A percentile compares a stretch with the other conserved stretches of the same genome.
These are phyloP conservation scores for Artibeus jamaicensis DNA, from an alignment of 2,797 vertebrate species.

Conservation along the genomic window DNA sequence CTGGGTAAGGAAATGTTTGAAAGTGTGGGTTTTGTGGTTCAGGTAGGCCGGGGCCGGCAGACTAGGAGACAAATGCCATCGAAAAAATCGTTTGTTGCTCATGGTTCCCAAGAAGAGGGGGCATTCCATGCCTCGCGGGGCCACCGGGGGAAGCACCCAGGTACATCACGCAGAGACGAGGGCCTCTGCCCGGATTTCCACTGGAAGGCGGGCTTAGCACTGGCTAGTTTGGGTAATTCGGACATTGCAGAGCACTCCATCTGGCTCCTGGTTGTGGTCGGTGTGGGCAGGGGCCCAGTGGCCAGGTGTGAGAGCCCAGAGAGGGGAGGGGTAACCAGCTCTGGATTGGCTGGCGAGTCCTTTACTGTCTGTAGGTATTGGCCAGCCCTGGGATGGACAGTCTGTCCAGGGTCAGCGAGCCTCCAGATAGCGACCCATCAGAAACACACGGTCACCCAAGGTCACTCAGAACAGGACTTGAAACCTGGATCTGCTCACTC, in stretches of 20 bases:
- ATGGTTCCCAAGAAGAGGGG: neutral
- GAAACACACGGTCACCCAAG: rapidly evolving
- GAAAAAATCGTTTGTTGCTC: neutral
- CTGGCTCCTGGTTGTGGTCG: neutral
- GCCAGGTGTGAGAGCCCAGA: neutral
- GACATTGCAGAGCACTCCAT: neutral
- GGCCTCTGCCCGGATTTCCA: neutral
- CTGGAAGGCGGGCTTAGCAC: neutral
- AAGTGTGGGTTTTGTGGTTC: neutral
- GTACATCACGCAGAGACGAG: no score
- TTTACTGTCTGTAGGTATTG: rapidly evolving
- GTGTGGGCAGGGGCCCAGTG: neutral
- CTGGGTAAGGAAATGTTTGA: neutral
- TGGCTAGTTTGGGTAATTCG: neutral
- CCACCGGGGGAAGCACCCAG: rapidly evolving
- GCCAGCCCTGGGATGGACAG: neutral
- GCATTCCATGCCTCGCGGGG: rapidly evolving
- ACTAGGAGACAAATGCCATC: neutral
- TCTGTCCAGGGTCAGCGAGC: neutral
- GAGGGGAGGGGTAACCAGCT: neutral
- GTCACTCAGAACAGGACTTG: neutral
- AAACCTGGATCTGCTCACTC: neutral
- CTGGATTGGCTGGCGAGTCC: neutral
- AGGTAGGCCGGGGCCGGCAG: neutral
- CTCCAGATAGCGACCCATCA: neutral